Evolutionary conservation across 1,140 invertebrate genomes (phyloP).

Genomic region (Anastrepha ludens): DNA sequence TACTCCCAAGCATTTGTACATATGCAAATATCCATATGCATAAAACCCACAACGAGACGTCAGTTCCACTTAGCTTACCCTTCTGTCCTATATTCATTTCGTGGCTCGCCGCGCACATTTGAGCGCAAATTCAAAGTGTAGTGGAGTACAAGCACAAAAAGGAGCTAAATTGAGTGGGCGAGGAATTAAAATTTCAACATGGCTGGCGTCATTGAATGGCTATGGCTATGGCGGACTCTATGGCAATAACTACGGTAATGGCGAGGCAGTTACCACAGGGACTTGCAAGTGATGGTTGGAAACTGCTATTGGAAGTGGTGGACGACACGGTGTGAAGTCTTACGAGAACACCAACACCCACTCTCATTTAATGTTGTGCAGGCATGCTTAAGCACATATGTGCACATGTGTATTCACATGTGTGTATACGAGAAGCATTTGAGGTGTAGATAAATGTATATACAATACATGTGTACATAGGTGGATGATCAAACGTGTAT

Average conservation of each 20-base stretch:
- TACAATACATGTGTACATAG: neutral
- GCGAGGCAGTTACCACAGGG: conserved; percentile 27
- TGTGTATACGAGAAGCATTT: neutral
- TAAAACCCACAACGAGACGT: conserved; percentile 50
- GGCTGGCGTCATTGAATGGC: conserved; percentile 56
- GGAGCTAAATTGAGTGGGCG: conserved; percentile 56
- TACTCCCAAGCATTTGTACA: neutral
- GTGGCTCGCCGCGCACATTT: conserved; percentile 57
- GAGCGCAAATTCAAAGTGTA: conserved; percentile 52
- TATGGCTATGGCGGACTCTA: conserved; percentile 51
- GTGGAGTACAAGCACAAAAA: conserved; percentile 53
- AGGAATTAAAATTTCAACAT: conserved; percentile 58
- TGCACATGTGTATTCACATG: neutral
- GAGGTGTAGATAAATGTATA: neutral
- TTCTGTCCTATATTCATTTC: conserved; percentile 54
- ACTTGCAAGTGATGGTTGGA: conserved; percentile 9
- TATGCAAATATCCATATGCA: conserved; percentile 24
- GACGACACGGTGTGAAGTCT: conserved; percentile 9
- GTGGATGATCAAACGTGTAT: conserved; percentile 16
- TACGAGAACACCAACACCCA: conserved; percentile 1
- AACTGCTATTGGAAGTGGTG: neutral
- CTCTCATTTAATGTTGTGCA: neutral
- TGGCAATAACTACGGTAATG: conserved; percentile 44
- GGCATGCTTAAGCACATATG: neutral
- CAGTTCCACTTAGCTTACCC: conserved; percentile 56